phyloP scores from a whole-genome alignment of 1,140 invertebrate species.

The Dendroctonus valens region DNA sequence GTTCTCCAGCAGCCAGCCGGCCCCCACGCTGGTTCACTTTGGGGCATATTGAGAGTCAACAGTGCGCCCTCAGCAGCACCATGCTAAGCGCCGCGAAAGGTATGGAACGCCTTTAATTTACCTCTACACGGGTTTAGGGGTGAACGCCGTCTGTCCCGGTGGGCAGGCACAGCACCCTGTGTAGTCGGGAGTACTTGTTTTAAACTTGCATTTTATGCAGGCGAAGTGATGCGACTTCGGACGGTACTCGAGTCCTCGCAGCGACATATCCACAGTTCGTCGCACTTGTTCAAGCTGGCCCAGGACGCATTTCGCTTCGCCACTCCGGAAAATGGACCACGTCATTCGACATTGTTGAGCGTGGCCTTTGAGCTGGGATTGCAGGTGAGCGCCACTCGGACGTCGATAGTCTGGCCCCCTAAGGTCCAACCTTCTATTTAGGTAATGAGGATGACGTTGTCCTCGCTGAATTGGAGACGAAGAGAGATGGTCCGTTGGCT shows the following conservation, averaged over 20 bases:
- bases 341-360: conserved; percentile 71
- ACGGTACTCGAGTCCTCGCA: conserved; percentile 75
- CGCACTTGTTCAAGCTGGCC: conserved; percentile 79
- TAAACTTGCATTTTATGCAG: conserved; percentile 46
- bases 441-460: conserved; percentile 81
- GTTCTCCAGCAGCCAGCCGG: conserved; percentile 44
- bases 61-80: conserved; percentile 76
- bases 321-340: conserved; percentile 68
- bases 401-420: background rate
- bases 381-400: conserved; percentile 57
- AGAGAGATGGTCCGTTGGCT: conserved; percentile 86
- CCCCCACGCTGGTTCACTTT: conserved; percentile 71
- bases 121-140: too few relatives aligned
- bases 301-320: conserved; percentile 82
- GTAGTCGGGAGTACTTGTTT: conserved; percentile 31
- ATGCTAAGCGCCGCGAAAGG: conserved; percentile 74
- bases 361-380: conserved; percentile 78
- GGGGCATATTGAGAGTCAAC: conserved; percentile 77
- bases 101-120: conserved; percentile 33
- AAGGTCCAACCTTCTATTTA: background rate
- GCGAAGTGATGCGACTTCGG: conserved; percentile 66
- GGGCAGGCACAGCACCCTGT: too few relatives aligned
- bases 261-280: conserved; percentile 77
- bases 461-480: conserved; percentile 75
- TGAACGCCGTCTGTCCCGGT: too few relatives aligned